phyloP scores from a whole-genome alignment of 1,140 invertebrate genomes.

The Hypothenemus hampei region DNA sequence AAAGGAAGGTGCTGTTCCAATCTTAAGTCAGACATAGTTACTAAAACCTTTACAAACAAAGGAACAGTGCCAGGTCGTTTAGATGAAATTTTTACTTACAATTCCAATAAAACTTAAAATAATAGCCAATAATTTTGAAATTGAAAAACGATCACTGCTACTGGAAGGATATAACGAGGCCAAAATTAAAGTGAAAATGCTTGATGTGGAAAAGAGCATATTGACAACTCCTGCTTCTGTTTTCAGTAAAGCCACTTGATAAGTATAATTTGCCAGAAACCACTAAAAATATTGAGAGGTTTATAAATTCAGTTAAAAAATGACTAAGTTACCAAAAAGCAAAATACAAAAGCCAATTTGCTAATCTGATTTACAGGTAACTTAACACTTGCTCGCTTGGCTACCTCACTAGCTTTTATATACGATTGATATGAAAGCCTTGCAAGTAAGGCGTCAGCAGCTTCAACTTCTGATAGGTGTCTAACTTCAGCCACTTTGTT shows the following conservation, averaged over 20 bases:
- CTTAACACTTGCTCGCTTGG: conserved; percentile 61
- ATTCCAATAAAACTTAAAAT: conserved; percentile 72
- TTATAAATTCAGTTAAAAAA: conserved; percentile 3
- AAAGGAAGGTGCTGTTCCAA: conserved; percentile 58
- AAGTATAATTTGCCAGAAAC: conserved; percentile 77
- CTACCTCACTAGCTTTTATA: conserved; percentile 64
- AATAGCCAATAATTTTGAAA: conserved; percentile 76
- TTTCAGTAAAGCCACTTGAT: conserved; percentile 70
- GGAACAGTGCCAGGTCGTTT: too few species aligned
- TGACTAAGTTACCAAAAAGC: conserved; percentile 61
- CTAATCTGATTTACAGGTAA: conserved; percentile 65
- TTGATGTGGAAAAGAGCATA: conserved; percentile 78
- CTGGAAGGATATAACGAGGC: conserved; percentile 76
- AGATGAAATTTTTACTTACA: conserved; percentile 50
- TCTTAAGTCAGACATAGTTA: conserved; percentile 64
- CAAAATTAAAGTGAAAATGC: conserved; percentile 77
- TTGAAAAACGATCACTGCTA: conserved; percentile 69
- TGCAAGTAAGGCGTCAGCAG: conserved; percentile 76
- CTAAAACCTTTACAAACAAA: conserved; percentile 55
- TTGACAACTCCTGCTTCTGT: conserved; percentile 68
- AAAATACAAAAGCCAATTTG: conserved; percentile 72
- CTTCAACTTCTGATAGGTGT: conserved; percentile 75
- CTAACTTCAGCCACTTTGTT: conserved; percentile 80
- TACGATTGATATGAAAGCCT: conserved; percentile 80
- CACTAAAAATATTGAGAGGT: conserved; percentile 59